Percentiles rank a stretch among this genome's conserved stretches.
Conservation (phyloP, 2,113 vertebrate species). For the Chauna torquata region DNA sequence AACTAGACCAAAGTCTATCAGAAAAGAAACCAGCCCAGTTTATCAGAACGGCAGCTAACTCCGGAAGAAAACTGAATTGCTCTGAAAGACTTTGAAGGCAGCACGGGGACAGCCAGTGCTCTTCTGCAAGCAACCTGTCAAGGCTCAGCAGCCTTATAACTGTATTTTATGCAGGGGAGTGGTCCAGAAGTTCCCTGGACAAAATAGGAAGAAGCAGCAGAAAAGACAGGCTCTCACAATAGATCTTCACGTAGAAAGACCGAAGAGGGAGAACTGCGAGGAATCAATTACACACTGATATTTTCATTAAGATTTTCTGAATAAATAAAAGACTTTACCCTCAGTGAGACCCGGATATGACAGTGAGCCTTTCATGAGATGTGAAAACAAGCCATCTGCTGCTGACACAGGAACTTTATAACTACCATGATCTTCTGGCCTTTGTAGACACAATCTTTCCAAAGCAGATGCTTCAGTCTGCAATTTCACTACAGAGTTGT, state of each 20-base stretch:
- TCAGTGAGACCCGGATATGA: background rate
- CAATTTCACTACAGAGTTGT: background rate
- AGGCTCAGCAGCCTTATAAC: rapidly evolving
- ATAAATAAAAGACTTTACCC: background rate
- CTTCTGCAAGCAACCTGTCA: background rate
- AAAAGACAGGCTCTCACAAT: background rate
- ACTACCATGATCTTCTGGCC: background rate
- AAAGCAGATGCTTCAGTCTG: background rate
- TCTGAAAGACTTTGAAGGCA: background rate
- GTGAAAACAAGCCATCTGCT: background rate
- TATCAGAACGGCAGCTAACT: background rate
- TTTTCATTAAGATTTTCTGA: background rate
- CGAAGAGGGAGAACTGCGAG: background rate
- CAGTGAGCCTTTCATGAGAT: background rate
- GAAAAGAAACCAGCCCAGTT: background rate
- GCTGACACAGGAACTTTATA: background rate
- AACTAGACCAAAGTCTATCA: background rate
- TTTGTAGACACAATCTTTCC: background rate
- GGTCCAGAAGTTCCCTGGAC: background rate
- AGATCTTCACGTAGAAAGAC: background rate
- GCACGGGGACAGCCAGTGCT: background rate
- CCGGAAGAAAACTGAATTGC: background rate
- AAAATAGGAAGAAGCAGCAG: background rate
- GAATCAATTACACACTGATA: background rate
- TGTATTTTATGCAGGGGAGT: background rate